A percentile compares a stretch with the other conserved stretches of the same genome.
Evolutionary conservation across 2,113 vertebrate species (phyloP).

Genomic region (Callorhinus ursinus): DNA sequence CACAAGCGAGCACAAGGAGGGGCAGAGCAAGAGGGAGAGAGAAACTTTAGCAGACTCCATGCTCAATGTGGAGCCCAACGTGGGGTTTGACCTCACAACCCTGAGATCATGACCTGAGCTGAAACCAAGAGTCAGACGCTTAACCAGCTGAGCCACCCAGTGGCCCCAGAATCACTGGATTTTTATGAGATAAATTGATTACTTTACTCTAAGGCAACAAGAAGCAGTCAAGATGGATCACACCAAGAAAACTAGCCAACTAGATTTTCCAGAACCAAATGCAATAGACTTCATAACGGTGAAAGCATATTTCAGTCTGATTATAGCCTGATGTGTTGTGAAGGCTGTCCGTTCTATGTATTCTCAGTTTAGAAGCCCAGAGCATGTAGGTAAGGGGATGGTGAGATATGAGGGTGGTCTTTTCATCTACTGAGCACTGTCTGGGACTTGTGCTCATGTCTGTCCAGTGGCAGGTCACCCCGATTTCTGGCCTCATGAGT

Average conservation of each 20-base stretch:
- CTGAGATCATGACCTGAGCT: not conserved
- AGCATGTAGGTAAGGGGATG: not conserved
- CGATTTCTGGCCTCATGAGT: not conserved
- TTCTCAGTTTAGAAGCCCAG: not conserved
- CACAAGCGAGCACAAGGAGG: not conserved
- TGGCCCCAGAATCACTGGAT: not conserved
- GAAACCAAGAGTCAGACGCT: not conserved
- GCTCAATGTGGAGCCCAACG: not conserved
- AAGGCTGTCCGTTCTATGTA: not conserved
- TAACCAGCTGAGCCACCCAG: not conserved
- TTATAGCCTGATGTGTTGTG: not conserved
- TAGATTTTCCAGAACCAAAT: not conserved
- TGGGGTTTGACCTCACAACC: not conserved
- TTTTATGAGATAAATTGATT: not conserved
- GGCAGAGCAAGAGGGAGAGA: not conserved
- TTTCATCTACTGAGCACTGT: not conserved
- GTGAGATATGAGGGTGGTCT: not conserved
- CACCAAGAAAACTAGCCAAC: not conserved
- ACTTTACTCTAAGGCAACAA: not conserved
- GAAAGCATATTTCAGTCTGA: not conserved
- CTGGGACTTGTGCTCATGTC: not conserved
- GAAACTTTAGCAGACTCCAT: not conserved
- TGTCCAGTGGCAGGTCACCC: not conserved
- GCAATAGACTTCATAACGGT: not conserved
- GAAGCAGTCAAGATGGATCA: not conserved